Base-by-base conservation (phyloP, 2,888 invertebrate genomes). In the Fissipunctia ypsillon region DNA sequence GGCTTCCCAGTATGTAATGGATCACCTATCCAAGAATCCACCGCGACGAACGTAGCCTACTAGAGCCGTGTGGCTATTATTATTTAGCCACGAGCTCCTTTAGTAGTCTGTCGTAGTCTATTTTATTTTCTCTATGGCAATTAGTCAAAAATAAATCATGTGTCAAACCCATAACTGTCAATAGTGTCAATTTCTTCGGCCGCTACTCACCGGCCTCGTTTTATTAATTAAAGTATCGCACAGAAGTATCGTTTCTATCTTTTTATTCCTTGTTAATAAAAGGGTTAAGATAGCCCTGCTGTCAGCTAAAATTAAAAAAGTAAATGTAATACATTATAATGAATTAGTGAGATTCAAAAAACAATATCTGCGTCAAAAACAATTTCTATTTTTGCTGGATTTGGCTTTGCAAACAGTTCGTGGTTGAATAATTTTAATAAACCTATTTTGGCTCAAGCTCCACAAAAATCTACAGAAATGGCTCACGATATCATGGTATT, bases 401-500 rank as follows among this genome's bases (percentile, higher is more conserved):
- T 67, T 45, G 60, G 25, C 22, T 60, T 48, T 45, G n/a, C 41
- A 48, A 25, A 35, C 22, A 43, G 25, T 48, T 5, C 10, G 41
- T 1, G 22, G 25, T 48, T 57, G 14, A 56, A 22, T 67, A 59
- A 38, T 43, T 68, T 28, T 35, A 63, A 12, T 43, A 61, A 19
- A 65, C n/a, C 14, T n/a, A 45, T 45, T 41, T 31, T n/a, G n/a
- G 14, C 14, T 16, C 2, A 59, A 35, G 19, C 16, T 70, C 10
- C 31, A 38, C 28, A 43, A 3, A 61, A 48, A 45, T 22, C 45
- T 22, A 22, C 41, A 43, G 85, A 35, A 74, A 94, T 94, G 93
- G 90, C 92, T 25, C 91, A 93, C 69, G 94, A 93, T 87, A 86
- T 93, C 61, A 88, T 93, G 91, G 94, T 93, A 87, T 31, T 14